Evolutionary conservation across 1,140 invertebrate genomes (phyloP), one percentile per base, ranked within the genome.

Genomic region (Reticulitermes speratus): DNA sequence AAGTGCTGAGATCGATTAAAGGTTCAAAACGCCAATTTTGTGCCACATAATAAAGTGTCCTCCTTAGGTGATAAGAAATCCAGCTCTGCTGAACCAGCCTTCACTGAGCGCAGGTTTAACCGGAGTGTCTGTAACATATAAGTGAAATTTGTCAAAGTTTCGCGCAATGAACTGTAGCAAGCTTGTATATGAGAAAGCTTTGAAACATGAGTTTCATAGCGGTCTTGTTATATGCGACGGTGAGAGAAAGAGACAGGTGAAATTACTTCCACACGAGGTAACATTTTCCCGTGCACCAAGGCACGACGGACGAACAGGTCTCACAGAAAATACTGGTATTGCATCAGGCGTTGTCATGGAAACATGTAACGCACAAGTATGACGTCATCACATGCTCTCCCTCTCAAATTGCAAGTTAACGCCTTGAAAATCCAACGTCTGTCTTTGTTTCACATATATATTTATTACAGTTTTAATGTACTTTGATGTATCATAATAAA

Each of bases 381-480:
- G 65, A 75, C 65, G 65, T 75, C 65, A 75, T 75, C 65, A 75
- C 65, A n/a, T 30, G 65, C n/a, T 30, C n/a, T 75, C n/a, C 65
- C 65, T 75, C 11, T 30, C 25, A 75, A 75, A 75, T 75, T 75
- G 65, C 65, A 75, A 75, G 9, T 30, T 75, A 75, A 75, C 65
- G n/a, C 65, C 65, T 75, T 75, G 65, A 30, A 30, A 75, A 30
- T 75, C 65, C n/a, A 30, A 75, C n/a, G 7, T 30, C 30, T 75
- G n/a, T 75, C n/a, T 75, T 30, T 75, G 65, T 75, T 30, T 75
- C 7, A 75, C 3, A 75, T 75, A 75, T 55, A 75, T 75, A 8
- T 75, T 75, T 75, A 75, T 30, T 75, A 30, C 59, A 21, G 5
- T 75, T 25, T 1, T 30, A 30, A 7, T 75, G 52, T 21, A 21